Base-by-base conservation (phyloP, 2,797 vertebrate genomes). In the Gymnodraco acuticeps region DNA sequence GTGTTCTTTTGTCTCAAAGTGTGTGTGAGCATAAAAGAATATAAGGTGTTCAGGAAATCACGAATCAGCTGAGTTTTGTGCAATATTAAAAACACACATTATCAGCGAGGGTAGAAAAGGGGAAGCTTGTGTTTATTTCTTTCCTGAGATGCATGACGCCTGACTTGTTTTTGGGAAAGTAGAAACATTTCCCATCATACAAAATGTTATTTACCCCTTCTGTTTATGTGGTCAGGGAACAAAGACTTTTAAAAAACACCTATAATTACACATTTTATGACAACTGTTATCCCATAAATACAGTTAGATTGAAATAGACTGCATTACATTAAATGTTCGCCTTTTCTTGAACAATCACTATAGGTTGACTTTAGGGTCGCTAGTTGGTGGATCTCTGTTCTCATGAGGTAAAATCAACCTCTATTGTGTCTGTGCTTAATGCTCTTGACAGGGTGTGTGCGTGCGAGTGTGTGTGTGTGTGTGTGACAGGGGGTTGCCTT, bases 381-480 rank as follows among this genome's bases (percentile, higher is more conserved):
- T 27, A 27, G 23, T 33, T 33, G 33, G 33, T 33, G 33, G 33
- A 33, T 33, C 1, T 33, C 33, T 33, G 33, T 33, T 33, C 68
- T 63, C 73, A 62, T n/a, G 33, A 50, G 70, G 47, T 20, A 65
- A 72, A 78, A 33, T 72, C 46, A 23, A 13, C 70, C 59, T 67
- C n/a, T 0, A 42, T 68, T 53, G 48, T 46, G 13, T 80, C 55
- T 81, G 33, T 45, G 65, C 64, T 56, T 46, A 75, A 79, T 78
- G 78, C 54, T 63, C 38, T 58, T 82, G 80, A 84, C 70, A 72
- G 67, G 31, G 23, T 50, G 48, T 73, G 75, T 68, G 76, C 48
- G 46, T 20, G 33, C 1, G 33, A 2, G 69, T 23, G 55, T 0
- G 59, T 53, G 50, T 66, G 60, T 12, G 19, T 69, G 6, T 52